phyloP scores from a whole-genome alignment of 2,113 vertebrate species.

The Galemys pyrenaicus region DNA sequence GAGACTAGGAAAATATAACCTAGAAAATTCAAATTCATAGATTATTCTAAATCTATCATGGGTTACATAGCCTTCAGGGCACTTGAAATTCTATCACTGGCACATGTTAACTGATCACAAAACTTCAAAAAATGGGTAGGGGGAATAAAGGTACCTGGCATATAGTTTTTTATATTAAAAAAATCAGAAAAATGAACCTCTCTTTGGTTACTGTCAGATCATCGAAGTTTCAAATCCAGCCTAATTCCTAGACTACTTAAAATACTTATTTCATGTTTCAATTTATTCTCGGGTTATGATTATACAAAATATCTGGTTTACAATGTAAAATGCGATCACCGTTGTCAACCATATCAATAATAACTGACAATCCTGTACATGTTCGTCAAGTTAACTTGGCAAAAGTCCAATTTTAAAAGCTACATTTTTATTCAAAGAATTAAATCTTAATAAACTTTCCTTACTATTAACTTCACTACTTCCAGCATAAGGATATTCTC shows the following conservation, averaged over 20 bases:
- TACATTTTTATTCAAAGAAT: neutral
- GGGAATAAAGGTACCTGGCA: neutral
- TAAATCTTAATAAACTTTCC: neutral
- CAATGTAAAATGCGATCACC: neutral
- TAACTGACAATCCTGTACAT: neutral
- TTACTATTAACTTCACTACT: neutral
- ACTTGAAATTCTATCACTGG: neutral
- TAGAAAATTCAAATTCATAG: neutral
- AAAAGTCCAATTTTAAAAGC: neutral
- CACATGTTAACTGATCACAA: neutral
- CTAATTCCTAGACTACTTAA: slow-evolving; percentile 32
- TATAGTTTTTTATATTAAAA: slow-evolving; percentile 30
- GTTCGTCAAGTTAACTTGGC: slow-evolving; percentile 17
- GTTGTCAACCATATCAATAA: neutral
- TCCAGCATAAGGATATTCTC: neutral
- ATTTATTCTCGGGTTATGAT: neutral
- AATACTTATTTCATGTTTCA: neutral
- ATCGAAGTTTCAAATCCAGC: slow-evolving; percentile 34
- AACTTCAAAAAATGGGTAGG: neutral
- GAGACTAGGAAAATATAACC: neutral
- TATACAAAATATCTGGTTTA: neutral
- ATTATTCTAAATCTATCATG: neutral
- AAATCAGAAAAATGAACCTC: neutral
- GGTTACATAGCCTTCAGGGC: neutral
- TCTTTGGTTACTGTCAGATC: neutral